phyloP scores from a whole-genome alignment of 2,888 invertebrate species.

The Allygus modestus region DNA sequence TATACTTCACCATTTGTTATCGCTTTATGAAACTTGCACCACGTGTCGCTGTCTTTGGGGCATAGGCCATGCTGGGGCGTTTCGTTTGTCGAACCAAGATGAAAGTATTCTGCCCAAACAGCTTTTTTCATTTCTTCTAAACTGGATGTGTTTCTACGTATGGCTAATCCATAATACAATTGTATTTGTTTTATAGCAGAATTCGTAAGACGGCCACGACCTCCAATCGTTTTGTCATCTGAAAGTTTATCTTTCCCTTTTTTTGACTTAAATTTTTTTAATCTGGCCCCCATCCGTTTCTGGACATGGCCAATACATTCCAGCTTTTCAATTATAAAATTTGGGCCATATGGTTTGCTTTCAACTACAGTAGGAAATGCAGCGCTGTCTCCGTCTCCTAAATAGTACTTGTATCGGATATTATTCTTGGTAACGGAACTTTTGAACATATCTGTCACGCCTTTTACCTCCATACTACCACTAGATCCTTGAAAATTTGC shows the following conservation, averaged over 20 bases:
- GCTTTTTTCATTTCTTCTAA: too few relatives aligned
- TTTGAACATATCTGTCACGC: constrained; percentile 62
- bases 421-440: constrained; percentile 57
- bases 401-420: constrained; percentile 60
- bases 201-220: constrained; percentile 35
- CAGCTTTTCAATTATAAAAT: constrained; percentile 47
- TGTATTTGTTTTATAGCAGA: too few relatives aligned
- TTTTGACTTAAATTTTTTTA: constrained; percentile 57
- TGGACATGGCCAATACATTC: constrained; percentile 65
- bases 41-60: too few relatives aligned
- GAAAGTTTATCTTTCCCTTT: neutral
- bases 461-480: too few relatives aligned
- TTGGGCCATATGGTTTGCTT: constrained; percentile 62
- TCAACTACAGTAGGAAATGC: neutral
- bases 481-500: too few relatives aligned
- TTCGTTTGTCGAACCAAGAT: too few relatives aligned
- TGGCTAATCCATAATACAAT: too few relatives aligned
- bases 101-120: too few relatives aligned
- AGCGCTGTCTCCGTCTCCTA: constrained; percentile 61
- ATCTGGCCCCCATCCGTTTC: constrained; percentile 63
- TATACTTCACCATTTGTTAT: too few relatives aligned
- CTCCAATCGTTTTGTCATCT: constrained; percentile 47
- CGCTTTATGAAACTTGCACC: too few relatives aligned
- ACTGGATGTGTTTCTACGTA: too few relatives aligned
- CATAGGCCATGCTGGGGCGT: too few relatives aligned